phyloP scores from a whole-genome alignment of 2,888 invertebrate genomes.

The Boloria euphrosyne region DNA sequence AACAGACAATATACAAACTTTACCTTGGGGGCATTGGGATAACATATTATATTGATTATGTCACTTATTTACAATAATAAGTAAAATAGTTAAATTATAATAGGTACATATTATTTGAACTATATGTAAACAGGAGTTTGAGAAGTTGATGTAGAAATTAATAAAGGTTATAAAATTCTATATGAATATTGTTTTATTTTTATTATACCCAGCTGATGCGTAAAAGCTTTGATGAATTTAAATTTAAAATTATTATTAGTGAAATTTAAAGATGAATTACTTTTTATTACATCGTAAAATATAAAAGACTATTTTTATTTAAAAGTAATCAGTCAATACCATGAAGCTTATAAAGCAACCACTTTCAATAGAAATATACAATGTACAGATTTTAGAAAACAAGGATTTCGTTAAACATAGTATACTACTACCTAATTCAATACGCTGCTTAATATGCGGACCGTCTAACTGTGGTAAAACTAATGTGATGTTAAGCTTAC shows the following conservation, averaged over 20 bases:
- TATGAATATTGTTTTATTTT: background rate
- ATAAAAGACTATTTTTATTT: conserved; percentile 9
- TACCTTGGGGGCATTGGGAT: conserved; percentile 17
- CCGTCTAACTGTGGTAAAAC: conserved; percentile 41
- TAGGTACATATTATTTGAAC: no score
- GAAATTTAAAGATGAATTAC: background rate
- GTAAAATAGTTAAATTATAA: no score
- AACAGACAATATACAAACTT: background rate
- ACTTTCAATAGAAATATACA: conserved; percentile 31
- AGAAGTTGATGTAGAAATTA: no score
- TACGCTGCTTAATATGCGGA: conserved; percentile 35
- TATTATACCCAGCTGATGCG: background rate
- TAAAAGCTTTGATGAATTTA: conserved; percentile 6
- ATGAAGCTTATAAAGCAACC: conserved; percentile 33
- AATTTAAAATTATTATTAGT: conserved; percentile 4
- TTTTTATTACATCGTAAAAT: no score
- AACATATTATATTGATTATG: conserved; percentile 7
- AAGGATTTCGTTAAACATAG: conserved; percentile 31
- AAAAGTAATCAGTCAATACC: conserved; percentile 1
- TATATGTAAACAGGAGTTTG: no score
- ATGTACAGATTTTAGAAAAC: conserved; percentile 26
- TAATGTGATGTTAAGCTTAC: conserved; percentile 35
- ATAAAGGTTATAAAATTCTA: no score
- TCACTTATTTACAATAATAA: no score
- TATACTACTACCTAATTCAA: conserved; percentile 29